Percentiles rank a stretch among this genome's conserved stretches.
Conservation (phyloP, 2,888 invertebrate genomes). For the Caenorhabditis sinica region DNA sequence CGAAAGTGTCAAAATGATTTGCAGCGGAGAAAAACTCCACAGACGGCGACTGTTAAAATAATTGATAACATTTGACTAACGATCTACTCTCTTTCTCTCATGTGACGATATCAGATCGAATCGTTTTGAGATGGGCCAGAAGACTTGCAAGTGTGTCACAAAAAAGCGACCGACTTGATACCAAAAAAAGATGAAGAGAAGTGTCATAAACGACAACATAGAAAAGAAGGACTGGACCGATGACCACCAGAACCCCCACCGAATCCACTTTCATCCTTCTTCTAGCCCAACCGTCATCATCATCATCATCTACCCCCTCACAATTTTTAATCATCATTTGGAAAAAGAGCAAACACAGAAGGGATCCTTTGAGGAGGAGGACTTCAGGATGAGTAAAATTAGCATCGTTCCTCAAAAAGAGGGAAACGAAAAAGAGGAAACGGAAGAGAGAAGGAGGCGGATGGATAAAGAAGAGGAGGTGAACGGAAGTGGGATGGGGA, state of each 20-base stretch:
- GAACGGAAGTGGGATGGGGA: constrained; percentile 17
- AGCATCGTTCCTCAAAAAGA: constrained; percentile 22
- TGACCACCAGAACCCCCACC: constrained; percentile 2
- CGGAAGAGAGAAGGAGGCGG: neutral
- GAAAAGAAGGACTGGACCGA: constrained; percentile 1
- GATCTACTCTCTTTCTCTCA: constrained; percentile 3
- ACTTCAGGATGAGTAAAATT: constrained; percentile 34
- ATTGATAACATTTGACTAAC: constrained; percentile 28
- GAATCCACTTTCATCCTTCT: neutral
- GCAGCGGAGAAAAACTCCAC: neutral
- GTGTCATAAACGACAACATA: constrained; percentile 33
- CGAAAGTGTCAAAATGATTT: constrained; percentile 42
- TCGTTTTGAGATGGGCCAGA: constrained; percentile 2
- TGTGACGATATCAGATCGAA: constrained; percentile 13
- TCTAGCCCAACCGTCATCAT: neutral
- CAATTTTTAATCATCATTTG: constrained; percentile 28
- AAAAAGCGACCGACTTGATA: constrained; percentile 24
- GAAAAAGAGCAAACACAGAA: constrained; percentile 14
- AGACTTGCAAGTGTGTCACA: constrained; percentile 13
- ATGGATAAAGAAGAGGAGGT: constrained; percentile 12
- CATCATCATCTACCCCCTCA: constrained; percentile 7
- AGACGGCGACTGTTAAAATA: constrained; percentile 10
- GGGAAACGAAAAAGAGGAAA: neutral
- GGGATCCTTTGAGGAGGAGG: constrained; percentile 27
- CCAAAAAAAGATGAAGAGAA: constrained; percentile 24